Percentiles rank a stretch among this genome's conserved stretches.
These are phyloP conservation scores for Coregonus suidteri DNA, from an alignment of 2,797 vertebrate species.

Conservation along the genomic window DNA sequence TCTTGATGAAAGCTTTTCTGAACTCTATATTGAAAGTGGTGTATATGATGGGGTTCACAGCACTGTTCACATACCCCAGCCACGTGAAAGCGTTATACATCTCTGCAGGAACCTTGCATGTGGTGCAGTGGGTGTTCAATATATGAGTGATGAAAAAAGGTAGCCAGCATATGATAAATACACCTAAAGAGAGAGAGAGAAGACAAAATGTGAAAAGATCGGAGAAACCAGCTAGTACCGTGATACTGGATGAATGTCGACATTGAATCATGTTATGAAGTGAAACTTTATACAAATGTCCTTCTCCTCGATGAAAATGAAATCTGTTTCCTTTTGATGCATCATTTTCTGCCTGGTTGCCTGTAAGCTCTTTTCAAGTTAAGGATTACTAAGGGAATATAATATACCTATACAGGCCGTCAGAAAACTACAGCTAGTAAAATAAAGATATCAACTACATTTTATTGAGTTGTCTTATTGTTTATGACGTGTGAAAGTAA, in stretches of 20 bases:
- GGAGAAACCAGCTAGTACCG: background rate
- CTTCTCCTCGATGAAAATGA: background rate
- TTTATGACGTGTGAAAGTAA: background rate
- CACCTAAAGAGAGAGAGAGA: constrained; percentile 74
- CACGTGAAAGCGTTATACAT: constrained; percentile 98
- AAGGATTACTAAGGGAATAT: constrained; percentile 25
- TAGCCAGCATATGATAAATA: constrained; percentile 99
- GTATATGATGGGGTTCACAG: constrained; percentile 98
- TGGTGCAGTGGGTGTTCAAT: constrained; percentile 93
- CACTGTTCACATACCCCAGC: constrained; percentile 98
- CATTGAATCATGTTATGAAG: background rate
- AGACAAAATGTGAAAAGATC: constrained; percentile 13
- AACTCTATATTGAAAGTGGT: constrained; percentile 99
- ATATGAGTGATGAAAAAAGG: constrained; percentile 99
- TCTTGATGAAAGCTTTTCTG: constrained; percentile 98
- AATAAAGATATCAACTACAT: background rate
- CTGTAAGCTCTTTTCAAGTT: constrained; percentile 15
- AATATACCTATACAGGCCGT: constrained; percentile 6
- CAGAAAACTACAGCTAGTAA: background rate
- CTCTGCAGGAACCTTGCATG: constrained; percentile 88
- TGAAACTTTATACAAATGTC: background rate
- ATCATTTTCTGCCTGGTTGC: constrained; percentile 36
- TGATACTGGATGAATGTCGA: background rate
- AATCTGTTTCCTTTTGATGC: constrained; percentile 34
- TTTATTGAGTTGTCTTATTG: background rate